Evolutionary conservation across 2,888 invertebrate species (phyloP), one percentile per base, ranked within the genome.

Genomic region (Ectropis crepuscularia): DNA sequence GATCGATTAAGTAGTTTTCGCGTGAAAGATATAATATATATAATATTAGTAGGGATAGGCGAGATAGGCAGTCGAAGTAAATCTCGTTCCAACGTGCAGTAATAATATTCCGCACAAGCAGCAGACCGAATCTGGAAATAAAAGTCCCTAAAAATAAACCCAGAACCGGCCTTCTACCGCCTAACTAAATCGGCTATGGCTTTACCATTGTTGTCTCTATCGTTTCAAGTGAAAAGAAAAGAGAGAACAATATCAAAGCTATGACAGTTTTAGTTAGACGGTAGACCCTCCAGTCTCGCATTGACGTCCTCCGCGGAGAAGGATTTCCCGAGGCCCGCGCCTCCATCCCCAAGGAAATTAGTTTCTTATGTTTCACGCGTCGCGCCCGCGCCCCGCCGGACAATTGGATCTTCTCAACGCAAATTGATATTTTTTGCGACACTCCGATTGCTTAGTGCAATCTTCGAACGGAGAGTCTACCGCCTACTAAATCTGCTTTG

Each of bases 311-410:
- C 78, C 79, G 74, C 76, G 78, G 78, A 76, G 76, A 68, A 79
- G 82, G 80, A 83, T 84, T 85, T 84, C 81, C 83, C 85, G 75
- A 76, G 76, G 73, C 16, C 16, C 79, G 76, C 74, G 74, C 74
- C 75, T 74, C 78, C 78, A 81, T 88, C 87, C 89, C 87, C 76
- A 71, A 89, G 88, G 88, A 88, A 89, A 90, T 89, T 86, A 88
- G 80, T 79, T 85, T 85, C 85, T 87, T 86, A 82, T 83, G 83
- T 87, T 84, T 83, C 82, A 86, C 82, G 81, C 82, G 80, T 82
- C 78, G 16, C 16, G 16, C 65, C 62, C 59, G 47, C 48, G 37
- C 59, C 59, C 49, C 77, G 70, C 67, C 70, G 80, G 82, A 87
- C 86, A 84, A 86, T 87, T 85, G 83, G 84, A 85, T 87, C 81